Evolutionary conservation across 1,140 invertebrate genomes (phyloP).

Genomic region (Aphidius gifuensis): DNA sequence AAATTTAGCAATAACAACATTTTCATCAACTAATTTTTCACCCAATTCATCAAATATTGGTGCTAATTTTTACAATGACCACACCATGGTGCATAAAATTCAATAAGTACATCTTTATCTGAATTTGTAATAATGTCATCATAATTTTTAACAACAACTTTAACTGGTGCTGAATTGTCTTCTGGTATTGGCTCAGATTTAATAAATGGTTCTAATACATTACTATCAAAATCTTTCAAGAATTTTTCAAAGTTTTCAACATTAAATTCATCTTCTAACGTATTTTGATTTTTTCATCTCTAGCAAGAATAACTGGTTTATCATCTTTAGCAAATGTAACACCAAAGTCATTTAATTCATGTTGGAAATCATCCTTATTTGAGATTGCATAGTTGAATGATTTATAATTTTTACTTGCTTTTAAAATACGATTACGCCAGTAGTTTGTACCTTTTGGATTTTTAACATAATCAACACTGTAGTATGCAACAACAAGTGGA

Average conservation of each 20-base stretch:
- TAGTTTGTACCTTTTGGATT: constrained; percentile 99
- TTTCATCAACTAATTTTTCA: constrained; percentile 83
- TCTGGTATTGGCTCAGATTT: constrained; percentile 95
- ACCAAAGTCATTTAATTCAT: constrained; percentile 92
- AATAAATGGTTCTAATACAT: constrained; percentile 84
- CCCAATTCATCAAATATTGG: constrained; percentile 94
- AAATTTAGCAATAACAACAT: constrained; percentile 93
- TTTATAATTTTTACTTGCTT: constrained; percentile 86
- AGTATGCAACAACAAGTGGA: constrained; percentile 90
- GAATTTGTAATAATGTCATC: constrained; percentile 91
- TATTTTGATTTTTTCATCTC: constrained; percentile 81
- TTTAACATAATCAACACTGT: constrained; percentile 92
- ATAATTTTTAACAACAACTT: constrained; percentile 95
- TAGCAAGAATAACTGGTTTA: constrained; percentile 84
- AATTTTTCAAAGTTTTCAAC: constrained; percentile 87
- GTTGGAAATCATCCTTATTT: constrained; percentile 88
- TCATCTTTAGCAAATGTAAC: constrained; percentile 83
- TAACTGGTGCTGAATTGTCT: constrained; percentile 79
- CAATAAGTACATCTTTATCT: constrained; percentile 90
- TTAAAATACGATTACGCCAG: constrained; percentile 95
- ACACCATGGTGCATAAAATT: constrained; percentile 99
- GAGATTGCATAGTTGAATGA: constrained; percentile 86
- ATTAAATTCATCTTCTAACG: constrained; percentile 84
- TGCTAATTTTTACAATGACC: constrained; percentile 95
- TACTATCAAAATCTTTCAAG: constrained; percentile 79